Base-by-base conservation (phyloP, 2,797 vertebrate species). In the Gadopsis marmoratus region DNA sequence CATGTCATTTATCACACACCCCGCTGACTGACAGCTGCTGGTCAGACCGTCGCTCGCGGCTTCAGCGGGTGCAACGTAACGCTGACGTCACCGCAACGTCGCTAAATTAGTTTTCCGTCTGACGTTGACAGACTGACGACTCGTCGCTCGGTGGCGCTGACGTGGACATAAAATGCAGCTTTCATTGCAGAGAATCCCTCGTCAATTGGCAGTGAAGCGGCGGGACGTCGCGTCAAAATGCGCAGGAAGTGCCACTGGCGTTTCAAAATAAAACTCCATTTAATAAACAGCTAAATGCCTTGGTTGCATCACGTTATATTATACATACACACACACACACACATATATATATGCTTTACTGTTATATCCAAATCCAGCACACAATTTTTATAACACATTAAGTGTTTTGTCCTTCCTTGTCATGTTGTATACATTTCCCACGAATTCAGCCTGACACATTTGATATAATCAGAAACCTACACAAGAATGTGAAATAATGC, bases 11-110 rank as follows among this genome's bases (percentile, higher is more conserved):
- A 76, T 79, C 72, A 33, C 55, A 19, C 48, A 50, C 41, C 60
- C 54, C 23, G 35, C 41, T 14, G 5, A 16, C 56, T 23, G 51
- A 31, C 2, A 67, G 65, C 59, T 47, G 86, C 68, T 84, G 89
- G 91, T 91, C 82, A 91, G 91, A 91, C 81, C 19, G 65, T 71
- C 39, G 1, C 62, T 0, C 26, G 59, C 33, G 5, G 45, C 50
- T 89, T 79, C 78, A 70, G 10, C 51, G 11, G 33, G 7, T 26
- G 3, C 0, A 4, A 41, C 8, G 17, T 37, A 1, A 58, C 9
- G 5, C 11, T 8, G 29, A 65, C 13, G 37, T 47, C 9, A 0
- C 4, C 5, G 1, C 12, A 0, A 2, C 2, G 19, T 29, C 5
- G 2, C 35, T 9, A 1, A 17, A 14, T 53, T 21, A 37, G 26